phyloP scores from a whole-genome alignment of 2,888 invertebrate genomes.

The Thecophora atra region DNA sequence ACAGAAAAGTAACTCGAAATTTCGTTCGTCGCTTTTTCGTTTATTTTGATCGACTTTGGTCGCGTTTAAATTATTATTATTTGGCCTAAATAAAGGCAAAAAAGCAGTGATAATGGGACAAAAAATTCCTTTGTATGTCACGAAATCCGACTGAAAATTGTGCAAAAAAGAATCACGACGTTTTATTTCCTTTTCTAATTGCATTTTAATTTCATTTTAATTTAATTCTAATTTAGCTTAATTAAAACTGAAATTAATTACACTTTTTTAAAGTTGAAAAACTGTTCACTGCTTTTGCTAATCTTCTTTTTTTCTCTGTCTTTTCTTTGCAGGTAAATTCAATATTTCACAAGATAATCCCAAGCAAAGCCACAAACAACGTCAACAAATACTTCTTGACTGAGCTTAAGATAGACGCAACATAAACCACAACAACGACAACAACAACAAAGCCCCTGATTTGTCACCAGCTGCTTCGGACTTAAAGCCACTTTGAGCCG shows the following conservation, averaged over 20 bases:
- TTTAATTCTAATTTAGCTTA: not conserved
- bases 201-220: too few relatives aligned
- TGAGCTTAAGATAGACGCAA: not conserved
- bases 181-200: too few relatives aligned
- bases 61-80: too few relatives aligned
- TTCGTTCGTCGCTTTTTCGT: too few relatives aligned
- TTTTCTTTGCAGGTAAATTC: slow-evolving; percentile 26
- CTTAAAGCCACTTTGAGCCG: slow-evolving; percentile 3
- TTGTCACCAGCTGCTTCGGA: not conserved
- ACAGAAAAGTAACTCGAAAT: not conserved
- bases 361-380: not conserved
- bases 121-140: too few relatives aligned
- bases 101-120: too few relatives aligned
- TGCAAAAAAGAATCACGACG: too few relatives aligned
- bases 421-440: not conserved
- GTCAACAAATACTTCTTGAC: not conserved
- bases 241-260: not conserved
- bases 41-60: too few relatives aligned
- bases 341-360: slow-evolving; percentile 26
- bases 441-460: not conserved
- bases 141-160: too few relatives aligned
- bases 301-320: not conserved
- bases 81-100: too few relatives aligned
- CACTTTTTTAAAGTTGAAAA: not conserved
- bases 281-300: not conserved